Conservation (phyloP, 2,113 vertebrate genomes). For the Bufo gargarizans region DNA sequence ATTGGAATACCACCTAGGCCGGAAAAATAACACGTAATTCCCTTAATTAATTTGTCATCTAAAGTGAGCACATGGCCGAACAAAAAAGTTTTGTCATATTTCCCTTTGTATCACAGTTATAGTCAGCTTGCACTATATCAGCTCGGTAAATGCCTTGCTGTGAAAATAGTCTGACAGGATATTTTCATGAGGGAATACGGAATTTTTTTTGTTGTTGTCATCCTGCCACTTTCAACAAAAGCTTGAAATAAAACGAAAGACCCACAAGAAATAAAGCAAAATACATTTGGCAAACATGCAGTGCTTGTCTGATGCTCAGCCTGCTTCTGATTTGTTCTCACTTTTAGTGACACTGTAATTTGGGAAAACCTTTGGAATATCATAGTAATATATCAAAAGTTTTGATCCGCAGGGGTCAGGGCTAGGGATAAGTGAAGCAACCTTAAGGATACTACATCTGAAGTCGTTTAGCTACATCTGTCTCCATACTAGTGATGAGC, state of each 20-base stretch:
- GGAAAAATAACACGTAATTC: constrained; percentile 12
- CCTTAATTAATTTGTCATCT: constrained; percentile 42
- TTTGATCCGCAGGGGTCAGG: too few species aligned
- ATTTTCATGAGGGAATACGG: constrained; percentile 54
- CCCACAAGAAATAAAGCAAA: constrained; percentile 46
- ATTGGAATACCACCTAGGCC: constrained; percentile 31
- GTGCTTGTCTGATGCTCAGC: constrained; percentile 19
- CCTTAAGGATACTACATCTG: too few species aligned
- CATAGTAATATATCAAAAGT: neutral
- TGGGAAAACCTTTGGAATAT: constrained; percentile 8
- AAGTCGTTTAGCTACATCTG: too few species aligned
- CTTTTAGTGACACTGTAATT: neutral
- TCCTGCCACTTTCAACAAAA: constrained; percentile 50
- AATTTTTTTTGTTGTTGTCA: constrained; percentile 49
- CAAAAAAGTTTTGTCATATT: constrained; percentile 33
- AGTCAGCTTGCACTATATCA: constrained; percentile 20
- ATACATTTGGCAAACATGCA: constrained; percentile 12
- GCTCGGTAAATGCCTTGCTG: constrained; percentile 48
- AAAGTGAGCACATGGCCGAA: constrained; percentile 8
- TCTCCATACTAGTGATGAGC: too few species aligned
- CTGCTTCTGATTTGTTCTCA: constrained; percentile 21
- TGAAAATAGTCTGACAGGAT: constrained; percentile 52
- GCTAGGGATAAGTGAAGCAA: too few species aligned
- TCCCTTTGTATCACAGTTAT: neutral
- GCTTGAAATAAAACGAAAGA: constrained; percentile 46